A percentile compares a stretch with the other conserved stretches of the same genome.
phyloP scores from a whole-genome alignment of 2,113 vertebrate genomes.

The Marmota monax region DNA sequence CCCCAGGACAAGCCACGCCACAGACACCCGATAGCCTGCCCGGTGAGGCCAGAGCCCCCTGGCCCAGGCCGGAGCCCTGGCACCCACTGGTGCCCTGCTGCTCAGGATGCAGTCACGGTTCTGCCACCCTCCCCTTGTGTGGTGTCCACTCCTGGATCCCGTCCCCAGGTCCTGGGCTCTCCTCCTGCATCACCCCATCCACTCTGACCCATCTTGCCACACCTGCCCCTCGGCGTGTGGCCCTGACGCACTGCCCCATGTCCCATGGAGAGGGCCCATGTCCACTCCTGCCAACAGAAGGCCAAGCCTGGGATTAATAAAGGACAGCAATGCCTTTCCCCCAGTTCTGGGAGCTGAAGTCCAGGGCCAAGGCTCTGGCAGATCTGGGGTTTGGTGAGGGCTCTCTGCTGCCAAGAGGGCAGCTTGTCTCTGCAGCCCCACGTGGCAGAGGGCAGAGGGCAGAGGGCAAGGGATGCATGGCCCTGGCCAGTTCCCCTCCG shows the following conservation, averaged over 20 bases:
- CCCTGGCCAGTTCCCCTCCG: neutral
- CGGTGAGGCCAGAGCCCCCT: neutral
- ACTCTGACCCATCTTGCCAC: neutral
- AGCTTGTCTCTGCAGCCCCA: too few relatives aligned
- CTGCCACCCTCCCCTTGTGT: accelerated
- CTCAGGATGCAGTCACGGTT: neutral
- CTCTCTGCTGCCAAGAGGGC: neutral
- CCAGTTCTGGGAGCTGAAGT: neutral
- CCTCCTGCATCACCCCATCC: neutral
- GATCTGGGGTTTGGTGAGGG: neutral
- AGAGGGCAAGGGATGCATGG: too few relatives aligned
- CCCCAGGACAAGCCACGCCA: too few relatives aligned
- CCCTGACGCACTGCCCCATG: neutral
- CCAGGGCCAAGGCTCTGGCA: neutral
- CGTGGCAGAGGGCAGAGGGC: neutral
- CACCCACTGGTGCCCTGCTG: neutral
- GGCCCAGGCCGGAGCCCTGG: too few relatives aligned
- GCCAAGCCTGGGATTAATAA: neutral
- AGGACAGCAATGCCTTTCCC: neutral
- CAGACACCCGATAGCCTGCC: neutral
- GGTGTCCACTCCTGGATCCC: neutral
- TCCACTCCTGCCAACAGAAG: neutral
- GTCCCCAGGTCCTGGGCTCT: too few relatives aligned
- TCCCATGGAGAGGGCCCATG: neutral
- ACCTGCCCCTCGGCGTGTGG: neutral